Conservation (phyloP, 2,888 invertebrate species). For the Palloptera scutellata region DNA sequence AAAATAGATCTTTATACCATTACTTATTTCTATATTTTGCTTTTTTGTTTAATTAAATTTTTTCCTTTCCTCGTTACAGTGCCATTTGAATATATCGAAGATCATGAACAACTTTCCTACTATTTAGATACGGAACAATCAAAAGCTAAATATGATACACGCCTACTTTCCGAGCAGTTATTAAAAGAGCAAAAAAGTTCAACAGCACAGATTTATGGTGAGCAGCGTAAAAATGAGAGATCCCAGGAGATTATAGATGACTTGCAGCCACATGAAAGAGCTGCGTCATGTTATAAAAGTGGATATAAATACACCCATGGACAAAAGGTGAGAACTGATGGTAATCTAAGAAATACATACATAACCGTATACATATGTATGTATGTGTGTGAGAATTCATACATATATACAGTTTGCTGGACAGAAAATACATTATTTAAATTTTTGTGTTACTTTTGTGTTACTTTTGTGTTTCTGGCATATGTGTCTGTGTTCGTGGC, state of each 20-base stretch:
- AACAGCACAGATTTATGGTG: constrained; percentile 6
- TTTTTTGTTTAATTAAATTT: neutral
- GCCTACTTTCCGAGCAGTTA: constrained; percentile 60
- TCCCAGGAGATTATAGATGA: constrained; percentile 45
- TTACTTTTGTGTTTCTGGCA: neutral
- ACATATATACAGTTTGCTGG: neutral
- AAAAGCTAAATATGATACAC: constrained; percentile 63
- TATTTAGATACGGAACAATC: constrained; percentile 64
- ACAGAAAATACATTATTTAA: neutral
- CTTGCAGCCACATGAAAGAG: constrained; percentile 56
- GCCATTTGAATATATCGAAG: constrained; percentile 61
- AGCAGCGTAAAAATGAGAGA: constrained; percentile 13
- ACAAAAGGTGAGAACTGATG: constrained; percentile 59
- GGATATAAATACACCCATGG: constrained; percentile 62
- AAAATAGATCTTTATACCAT: too few species aligned
- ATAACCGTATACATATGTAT: too few species aligned
- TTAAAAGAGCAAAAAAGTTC: constrained; percentile 39
- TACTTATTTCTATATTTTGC: neutral
- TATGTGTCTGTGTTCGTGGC: neutral
- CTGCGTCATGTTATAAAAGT: constrained; percentile 60
- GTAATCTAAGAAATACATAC: neutral
- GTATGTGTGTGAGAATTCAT: too few species aligned
- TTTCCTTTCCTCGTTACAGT: constrained; percentile 40
- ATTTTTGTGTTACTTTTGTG: constrained; percentile 6
- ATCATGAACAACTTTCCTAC: constrained; percentile 60